Base-by-base conservation (phyloP, 2,797 vertebrate species). In the Pogoniulus pusillus region DNA sequence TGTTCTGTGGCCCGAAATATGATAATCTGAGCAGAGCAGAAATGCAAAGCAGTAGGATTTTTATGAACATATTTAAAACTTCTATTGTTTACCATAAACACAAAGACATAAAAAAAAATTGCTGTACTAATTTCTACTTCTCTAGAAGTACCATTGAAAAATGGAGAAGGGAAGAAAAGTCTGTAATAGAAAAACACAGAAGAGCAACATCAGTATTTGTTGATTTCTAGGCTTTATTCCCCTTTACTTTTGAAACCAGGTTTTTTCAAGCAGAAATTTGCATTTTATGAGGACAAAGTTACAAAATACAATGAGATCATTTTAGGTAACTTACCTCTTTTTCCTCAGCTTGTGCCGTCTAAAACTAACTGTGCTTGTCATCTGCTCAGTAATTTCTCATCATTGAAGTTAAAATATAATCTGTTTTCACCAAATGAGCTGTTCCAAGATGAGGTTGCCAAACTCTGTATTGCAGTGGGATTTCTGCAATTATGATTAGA, bases 211-310 rank as follows among this genome's bases (percentile, higher is more conserved):
- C 27, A 39, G 26, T 80, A 69, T 80, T 85, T 92, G 70, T 69
- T 71, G 51, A 69, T 82, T 62, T 89, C 82, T 82, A 35, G 22
- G 37, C 29, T 93, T 88, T 88, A 82, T 90, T 90, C 91, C n/a
- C 20, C 66, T 79, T 78, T 58, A 29, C n/a, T 62, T 85, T 77
- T 95, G 89, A 72, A 91, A 85, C 27, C 47, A 72, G 62, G 9
- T 55, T 85, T 94, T 94, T 93, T 75, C 54, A 93, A 87, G 53
- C 19, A 89, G 58, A 88, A 94, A 90, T 94, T 82, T 89, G 69
- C 72, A 93, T 92, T 94, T 94, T 94, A 88, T 85, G 81, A 78
- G 51, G 68, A 65, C 17, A 77, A 65, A 86, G 74, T 62, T 91
- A 66, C 62, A 69, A 80, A 91, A 77, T 74, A 30, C 7, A 23